phyloP scores from a whole-genome alignment of 2,797 vertebrate species.

The Alosa sapidissima region DNA sequence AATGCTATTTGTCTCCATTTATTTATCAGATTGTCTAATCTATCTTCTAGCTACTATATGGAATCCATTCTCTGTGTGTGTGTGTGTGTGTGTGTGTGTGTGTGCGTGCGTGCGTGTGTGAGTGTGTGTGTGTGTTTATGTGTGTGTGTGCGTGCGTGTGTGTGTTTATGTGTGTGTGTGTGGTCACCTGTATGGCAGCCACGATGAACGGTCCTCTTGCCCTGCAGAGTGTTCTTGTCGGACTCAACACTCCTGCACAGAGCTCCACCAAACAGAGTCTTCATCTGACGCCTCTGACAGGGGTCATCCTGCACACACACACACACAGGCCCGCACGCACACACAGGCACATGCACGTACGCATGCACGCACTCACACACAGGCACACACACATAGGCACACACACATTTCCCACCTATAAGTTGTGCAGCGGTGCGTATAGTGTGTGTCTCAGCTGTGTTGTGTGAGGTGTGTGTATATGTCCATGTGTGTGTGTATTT shows the following conservation, averaged over 20 bases:
- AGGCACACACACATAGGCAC: slow-evolving; percentile 35
- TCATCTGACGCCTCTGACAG: slow-evolving; percentile 80
- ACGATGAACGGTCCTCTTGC: slow-evolving; percentile 76
- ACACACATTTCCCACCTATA: slow-evolving; percentile 5
- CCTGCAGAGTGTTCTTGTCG: slow-evolving; percentile 66
- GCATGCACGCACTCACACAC: slow-evolving; percentile 8
- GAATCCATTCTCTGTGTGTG: not conserved
- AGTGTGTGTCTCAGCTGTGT: too few relatives aligned
- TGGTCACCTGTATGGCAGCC: slow-evolving; percentile 76
- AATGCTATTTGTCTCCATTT: too few relatives aligned
- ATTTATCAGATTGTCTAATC: too few relatives aligned
- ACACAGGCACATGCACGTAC: not conserved
- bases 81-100: not conserved
- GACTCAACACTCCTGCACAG: slow-evolving; percentile 72
- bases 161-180: not conserved
- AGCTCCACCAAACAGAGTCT: slow-evolving; percentile 75
- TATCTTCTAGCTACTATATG: too few relatives aligned
- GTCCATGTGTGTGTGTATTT: not conserved
- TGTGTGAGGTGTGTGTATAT: too few relatives aligned
- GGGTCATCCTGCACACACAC: slow-evolving; percentile 68
- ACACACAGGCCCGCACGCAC: not conserved
- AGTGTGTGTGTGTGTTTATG: not conserved
- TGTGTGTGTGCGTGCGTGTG: not conserved
- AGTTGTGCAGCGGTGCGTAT: too few relatives aligned
- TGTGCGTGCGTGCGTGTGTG: not conserved